Percentiles rank a stretch among this genome's conserved stretches.
Evolutionary conservation across 2,888 invertebrate genomes (phyloP).

Genomic region (Silvanus unidentatus): DNA sequence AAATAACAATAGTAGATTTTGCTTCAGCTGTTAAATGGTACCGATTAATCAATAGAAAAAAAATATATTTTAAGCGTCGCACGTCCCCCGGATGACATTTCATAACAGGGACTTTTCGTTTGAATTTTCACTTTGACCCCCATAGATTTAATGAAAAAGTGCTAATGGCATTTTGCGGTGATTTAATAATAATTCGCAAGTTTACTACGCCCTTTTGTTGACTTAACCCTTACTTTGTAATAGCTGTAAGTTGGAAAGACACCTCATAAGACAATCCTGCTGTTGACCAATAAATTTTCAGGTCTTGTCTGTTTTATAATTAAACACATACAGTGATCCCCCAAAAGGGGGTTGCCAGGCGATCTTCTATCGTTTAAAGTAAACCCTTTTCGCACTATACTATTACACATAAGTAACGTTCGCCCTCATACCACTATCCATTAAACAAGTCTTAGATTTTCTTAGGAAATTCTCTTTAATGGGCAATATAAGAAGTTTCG

Average conservation of each 20-base stretch:
- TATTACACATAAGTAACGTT: no score
- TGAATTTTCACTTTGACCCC: no score
- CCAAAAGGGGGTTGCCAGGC: background rate
- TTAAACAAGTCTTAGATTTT: no score
- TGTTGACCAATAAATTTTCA: slow-evolving; percentile 28
- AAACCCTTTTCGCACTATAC: no score
- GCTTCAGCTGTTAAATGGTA: background rate
- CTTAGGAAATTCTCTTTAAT: no score
- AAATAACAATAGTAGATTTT: background rate
- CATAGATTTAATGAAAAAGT: no score
- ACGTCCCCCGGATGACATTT: no score
- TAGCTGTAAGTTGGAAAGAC: slow-evolving; percentile 1
- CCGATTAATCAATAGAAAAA: background rate
- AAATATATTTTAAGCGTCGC: no score
- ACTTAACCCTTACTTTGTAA: slow-evolving; percentile 2
- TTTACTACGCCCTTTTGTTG: background rate
- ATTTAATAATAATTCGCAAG: slow-evolving; percentile 1
- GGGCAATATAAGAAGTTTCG: no score
- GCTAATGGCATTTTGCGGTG: background rate
- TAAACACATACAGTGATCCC: slow-evolving; percentile 6
- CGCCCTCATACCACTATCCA: no score
- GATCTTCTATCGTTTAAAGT: no score
- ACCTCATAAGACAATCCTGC: slow-evolving; percentile 15
- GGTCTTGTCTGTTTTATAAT: slow-evolving; percentile 12
- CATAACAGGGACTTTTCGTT: no score